These are phyloP conservation scores for Podarcis raffonei DNA, from an alignment of 2,113 vertebrate species.

Conservation along the genomic window DNA sequence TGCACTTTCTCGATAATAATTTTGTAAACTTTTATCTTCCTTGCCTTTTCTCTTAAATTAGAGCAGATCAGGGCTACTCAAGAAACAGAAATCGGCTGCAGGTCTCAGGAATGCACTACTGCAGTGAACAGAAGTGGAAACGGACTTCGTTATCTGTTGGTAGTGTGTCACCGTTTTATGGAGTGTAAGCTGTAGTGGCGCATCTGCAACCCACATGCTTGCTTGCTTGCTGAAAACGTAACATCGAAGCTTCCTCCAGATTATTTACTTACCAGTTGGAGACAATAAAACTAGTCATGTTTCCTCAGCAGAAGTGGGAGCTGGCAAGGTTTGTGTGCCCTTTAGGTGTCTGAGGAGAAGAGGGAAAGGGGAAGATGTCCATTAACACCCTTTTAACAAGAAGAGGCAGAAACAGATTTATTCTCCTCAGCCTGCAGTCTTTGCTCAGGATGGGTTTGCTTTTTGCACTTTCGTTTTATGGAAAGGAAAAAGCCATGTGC, in stretches of 20 bases:
- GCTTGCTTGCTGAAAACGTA: background rate
- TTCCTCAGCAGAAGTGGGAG: background rate
- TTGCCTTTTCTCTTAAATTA: no score
- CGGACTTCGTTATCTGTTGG: background rate
- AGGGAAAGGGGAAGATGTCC: background rate
- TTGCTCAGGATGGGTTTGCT: background rate
- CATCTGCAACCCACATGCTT: background rate
- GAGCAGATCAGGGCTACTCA: no score
- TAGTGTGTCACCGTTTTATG: background rate
- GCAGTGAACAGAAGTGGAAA: background rate
- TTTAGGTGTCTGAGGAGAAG: background rate
- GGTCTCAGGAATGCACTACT: background rate
- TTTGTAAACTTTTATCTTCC: no score
- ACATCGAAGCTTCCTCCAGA: background rate
- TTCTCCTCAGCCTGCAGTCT: background rate
- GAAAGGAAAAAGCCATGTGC: background rate
- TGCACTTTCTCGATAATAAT: no score
- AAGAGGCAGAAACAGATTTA: background rate
- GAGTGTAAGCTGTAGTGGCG: background rate
- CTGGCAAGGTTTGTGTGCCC: background rate
- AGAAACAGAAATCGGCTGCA: background rate
- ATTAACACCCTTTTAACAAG: constrained; percentile 1
- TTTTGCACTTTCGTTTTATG: constrained; percentile 17
- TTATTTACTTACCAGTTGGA: constrained; percentile 17
- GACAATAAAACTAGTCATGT: background rate